These are phyloP conservation scores for Machaerirhynchus nigripectus DNA, from an alignment of 2,113 vertebrate species.

Conservation along the genomic window DNA sequence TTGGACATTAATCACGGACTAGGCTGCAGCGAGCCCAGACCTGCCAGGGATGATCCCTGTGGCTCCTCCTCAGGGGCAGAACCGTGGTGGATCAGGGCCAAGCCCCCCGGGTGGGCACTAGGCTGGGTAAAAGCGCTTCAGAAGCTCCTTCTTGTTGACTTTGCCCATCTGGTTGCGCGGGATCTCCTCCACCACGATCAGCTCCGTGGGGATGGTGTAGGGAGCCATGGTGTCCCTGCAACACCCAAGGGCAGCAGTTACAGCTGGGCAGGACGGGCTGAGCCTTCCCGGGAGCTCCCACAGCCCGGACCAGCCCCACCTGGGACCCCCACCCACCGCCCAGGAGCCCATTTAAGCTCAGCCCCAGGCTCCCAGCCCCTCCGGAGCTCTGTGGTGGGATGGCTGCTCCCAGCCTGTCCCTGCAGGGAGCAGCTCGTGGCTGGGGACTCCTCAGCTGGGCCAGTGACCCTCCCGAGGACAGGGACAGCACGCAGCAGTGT, in stretches of 20 bases:
- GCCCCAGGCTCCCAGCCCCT: background rate
- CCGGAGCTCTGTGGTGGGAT: accelerated
- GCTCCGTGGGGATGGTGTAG: constrained; percentile 82
- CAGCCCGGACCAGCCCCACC: background rate
- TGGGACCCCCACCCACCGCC: background rate
- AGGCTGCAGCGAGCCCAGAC: background rate
- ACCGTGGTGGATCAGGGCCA: accelerated
- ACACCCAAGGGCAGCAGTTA: background rate
- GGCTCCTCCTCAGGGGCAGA: background rate
- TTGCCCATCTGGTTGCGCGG: constrained; percentile 96
- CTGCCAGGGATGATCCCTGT: background rate
- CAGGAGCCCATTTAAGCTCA: background rate
- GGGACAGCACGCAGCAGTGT: background rate
- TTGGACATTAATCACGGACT: background rate
- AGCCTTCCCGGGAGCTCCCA: background rate
- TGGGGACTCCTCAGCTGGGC: accelerated
- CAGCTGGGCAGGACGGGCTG: background rate
- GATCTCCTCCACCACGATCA: constrained; percentile 88
- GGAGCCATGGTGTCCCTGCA: constrained; percentile 84
- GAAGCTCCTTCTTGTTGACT: constrained; percentile 91
- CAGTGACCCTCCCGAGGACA: background rate
- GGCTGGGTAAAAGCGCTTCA: constrained; percentile 76
- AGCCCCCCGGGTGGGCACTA: background rate
- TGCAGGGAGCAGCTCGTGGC: background rate
- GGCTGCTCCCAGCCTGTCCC: background rate